Evolutionary conservation across 2,888 invertebrate genomes (phyloP), one percentile per base, ranked within the genome.

Genomic region (Petrolisthes manimaculis): DNA sequence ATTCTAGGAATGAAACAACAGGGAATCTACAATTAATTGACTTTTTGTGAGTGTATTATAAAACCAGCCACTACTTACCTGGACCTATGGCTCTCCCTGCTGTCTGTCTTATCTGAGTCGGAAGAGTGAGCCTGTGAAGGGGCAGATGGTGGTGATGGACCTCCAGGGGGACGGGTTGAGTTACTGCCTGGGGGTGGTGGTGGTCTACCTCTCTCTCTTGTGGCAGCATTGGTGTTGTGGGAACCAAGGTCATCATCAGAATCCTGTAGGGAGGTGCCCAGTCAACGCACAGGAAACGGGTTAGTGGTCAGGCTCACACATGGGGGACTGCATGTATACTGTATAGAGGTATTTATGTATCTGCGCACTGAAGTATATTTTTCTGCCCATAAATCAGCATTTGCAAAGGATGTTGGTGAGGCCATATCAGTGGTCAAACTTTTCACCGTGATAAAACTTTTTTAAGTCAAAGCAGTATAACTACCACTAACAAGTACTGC

Each of bases 191-290:
- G 53, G 21, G 55, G 24, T 8, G n/a, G 9, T 61, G 67, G 37
- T 21, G 37, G 0, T 18, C 84, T 18, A 56, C 37, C 6, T 37
- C 75, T 56, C 74, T 86, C 67, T 86, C 86, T 77, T 83, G 56
- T 9, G 37, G 55, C 0, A 24, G 80, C 18, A n/a, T 9, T 80
- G 4, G 80, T 53, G 75, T 86, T 74, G 61, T 77, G 82, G 53
- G 56, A 24, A 54, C 77, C 67, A 69, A 54, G 79, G 84, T 89
- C 89, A 77, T 84, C 86, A 61, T 87, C 88, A 53, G 89, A 89
- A 55, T 89, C 89, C 89, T 89, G 89, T 82, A 82, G 88, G 87
- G 87, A 85, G 83, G 78, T 89, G 89, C 83, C 81, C 86, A 71
- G 86, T 89, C 89, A 89, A 85, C 85, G 77, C 74, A 84, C 77